These are phyloP conservation scores for Panthera leo DNA, from an alignment of 2,113 vertebrate species.

Conservation along the genomic window DNA sequence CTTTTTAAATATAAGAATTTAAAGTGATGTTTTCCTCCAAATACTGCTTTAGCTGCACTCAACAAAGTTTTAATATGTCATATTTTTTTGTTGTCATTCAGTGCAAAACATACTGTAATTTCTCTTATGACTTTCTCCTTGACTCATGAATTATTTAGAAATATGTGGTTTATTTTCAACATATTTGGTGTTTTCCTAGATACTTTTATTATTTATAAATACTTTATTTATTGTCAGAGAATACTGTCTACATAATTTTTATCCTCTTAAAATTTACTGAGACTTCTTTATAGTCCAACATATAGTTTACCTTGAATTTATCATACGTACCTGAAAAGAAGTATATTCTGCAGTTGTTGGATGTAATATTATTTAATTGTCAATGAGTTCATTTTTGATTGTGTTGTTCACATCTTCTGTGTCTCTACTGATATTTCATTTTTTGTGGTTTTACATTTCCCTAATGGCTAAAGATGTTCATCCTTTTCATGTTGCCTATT, in stretches of 20 bases:
- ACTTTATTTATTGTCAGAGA: not conserved
- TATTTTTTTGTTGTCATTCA: not conserved
- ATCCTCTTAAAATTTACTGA: not conserved
- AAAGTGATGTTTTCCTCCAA: not conserved
- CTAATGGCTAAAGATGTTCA: not conserved
- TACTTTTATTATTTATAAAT: not conserved
- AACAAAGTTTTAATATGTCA: not conserved
- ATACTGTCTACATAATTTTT: not conserved
- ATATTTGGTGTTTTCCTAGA: not conserved
- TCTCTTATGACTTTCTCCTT: not conserved
- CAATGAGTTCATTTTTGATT: not conserved
- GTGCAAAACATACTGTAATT: not conserved
- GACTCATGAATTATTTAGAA: not conserved
- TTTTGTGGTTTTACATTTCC: not conserved
- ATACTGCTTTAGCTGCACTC: not conserved
- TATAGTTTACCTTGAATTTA: not conserved
- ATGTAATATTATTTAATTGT: not conserved
- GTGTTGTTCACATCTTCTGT: not conserved
- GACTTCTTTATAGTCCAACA: not conserved
- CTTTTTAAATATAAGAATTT: not conserved
- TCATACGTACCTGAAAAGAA: not conserved
- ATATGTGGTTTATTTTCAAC: not conserved
- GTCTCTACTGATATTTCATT: not conserved
- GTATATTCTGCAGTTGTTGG: not conserved
- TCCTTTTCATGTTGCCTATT: not conserved